These are phyloP conservation scores for Zingel zingel DNA, from an alignment of 2,113 vertebrate species.

Conservation along the genomic window DNA sequence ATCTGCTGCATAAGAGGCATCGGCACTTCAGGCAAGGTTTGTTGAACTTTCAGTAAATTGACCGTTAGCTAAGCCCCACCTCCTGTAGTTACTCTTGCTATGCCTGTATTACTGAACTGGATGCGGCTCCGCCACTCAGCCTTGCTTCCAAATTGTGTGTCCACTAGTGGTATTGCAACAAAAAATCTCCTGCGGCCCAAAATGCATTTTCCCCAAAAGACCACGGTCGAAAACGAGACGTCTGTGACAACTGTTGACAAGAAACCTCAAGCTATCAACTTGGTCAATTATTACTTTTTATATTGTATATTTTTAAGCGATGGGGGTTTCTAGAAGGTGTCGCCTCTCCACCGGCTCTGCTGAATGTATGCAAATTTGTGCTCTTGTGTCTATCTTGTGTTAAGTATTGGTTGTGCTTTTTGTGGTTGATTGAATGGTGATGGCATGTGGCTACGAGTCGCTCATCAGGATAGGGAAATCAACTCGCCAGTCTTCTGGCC, in stretches of 20 bases:
- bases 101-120: neutral
- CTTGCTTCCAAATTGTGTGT: neutral
- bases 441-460: no score
- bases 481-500: no score
- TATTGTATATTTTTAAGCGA: neutral
- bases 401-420: no score
- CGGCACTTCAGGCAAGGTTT: slow-evolving; percentile 93
- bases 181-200: neutral
- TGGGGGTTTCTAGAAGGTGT: neutral
- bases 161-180: neutral
- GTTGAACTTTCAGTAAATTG: neutral
- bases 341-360: no score
- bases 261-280: neutral
- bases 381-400: no score
- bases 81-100: neutral
- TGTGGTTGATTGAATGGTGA: no score
- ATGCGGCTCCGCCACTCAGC: neutral
- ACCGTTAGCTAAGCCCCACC: neutral
- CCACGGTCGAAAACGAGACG: neutral
- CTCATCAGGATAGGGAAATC: no score
- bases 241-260: neutral
- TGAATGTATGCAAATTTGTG: no score
- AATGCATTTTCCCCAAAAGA: neutral
- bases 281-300: neutral
- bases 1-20: slow-evolving; percentile 91